phyloP scores from a whole-genome alignment of 2,113 vertebrate species.

The Fulica atra region DNA sequence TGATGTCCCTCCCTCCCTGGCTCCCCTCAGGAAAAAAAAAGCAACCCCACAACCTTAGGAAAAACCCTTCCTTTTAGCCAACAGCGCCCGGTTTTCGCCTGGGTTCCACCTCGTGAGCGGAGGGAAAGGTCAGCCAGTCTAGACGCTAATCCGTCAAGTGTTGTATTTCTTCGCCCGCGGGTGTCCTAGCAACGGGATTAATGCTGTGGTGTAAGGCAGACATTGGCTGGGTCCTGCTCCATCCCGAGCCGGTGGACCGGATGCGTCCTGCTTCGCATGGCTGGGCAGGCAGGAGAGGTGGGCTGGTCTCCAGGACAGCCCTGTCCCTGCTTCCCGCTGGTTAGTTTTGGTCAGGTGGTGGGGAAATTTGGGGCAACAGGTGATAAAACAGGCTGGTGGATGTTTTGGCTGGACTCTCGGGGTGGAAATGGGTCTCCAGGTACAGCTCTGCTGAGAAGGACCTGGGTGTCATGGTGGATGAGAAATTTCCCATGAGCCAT shows the following conservation, averaged over 20 bases:
- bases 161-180: neutral
- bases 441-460: neutral
- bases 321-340: accelerated
- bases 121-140: slow-evolving; percentile 65
- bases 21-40: neutral
- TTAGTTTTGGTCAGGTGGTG: accelerated
- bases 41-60: too few relatives aligned
- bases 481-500: too few relatives aligned
- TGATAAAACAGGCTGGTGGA: accelerated
- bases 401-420: neutral
- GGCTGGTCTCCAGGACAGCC: neutral
- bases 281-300: neutral
- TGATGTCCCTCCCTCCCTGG: neutral
- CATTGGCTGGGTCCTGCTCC: neutral
- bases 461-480: too few relatives aligned
- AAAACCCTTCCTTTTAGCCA: neutral
- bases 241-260: neutral
- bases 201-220: neutral
- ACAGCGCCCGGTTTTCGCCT: neutral
- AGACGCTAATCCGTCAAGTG: slow-evolving; percentile 46
- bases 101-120: neutral
- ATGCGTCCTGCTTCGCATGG: neutral
- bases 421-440: accelerated
- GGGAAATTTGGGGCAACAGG: neutral
- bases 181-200: slow-evolving; percentile 66